Conservation (phyloP, 2,888 invertebrate genomes). For the Ennomos erosarius region DNA sequence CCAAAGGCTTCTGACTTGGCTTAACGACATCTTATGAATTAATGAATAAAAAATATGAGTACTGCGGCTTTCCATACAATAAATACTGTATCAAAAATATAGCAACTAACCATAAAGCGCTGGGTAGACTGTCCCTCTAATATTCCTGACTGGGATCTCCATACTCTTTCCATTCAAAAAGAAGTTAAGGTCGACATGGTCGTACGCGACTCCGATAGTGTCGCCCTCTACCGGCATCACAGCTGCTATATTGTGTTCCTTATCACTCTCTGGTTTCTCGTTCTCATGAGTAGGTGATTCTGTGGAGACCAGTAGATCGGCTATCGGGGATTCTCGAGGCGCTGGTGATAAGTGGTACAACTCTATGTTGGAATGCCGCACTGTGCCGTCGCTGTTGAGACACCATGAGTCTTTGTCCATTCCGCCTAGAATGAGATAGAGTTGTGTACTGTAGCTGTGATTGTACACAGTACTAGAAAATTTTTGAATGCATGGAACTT, state of each 20-base stretch:
- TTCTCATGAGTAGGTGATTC: slow-evolving; percentile 64
- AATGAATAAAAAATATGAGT: too few relatives aligned
- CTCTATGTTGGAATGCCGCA: slow-evolving; percentile 93
- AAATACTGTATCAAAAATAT: not conserved
- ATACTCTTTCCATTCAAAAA: slow-evolving; percentile 96
- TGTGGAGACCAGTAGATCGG: slow-evolving; percentile 73
- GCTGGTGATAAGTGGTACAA: slow-evolving; percentile 87
- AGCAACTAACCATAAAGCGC: slow-evolving; percentile 92
- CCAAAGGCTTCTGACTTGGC: too few relatives aligned
- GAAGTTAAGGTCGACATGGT: slow-evolving; percentile 98
- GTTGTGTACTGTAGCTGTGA: not conserved
- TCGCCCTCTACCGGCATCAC: slow-evolving; percentile 95
- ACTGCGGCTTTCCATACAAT: too few relatives aligned
- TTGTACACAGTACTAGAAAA: too few relatives aligned
- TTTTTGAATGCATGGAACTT: too few relatives aligned
- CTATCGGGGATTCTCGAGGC: slow-evolving; percentile 72
- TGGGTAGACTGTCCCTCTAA: slow-evolving; percentile 96
- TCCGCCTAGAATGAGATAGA: slow-evolving; percentile 86
- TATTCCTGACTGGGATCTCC: slow-evolving; percentile 93
- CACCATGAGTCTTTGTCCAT: slow-evolving; percentile 97
- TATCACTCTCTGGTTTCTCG: slow-evolving; percentile 65
- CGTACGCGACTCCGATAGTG: slow-evolving; percentile 96
- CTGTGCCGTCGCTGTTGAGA: slow-evolving; percentile 94
- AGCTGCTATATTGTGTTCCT: slow-evolving; percentile 52
- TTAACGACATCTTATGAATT: too few relatives aligned